These are phyloP conservation scores for Sigmodon hispidus DNA, from an alignment of 2,113 vertebrate genomes.

Conservation along the genomic window DNA sequence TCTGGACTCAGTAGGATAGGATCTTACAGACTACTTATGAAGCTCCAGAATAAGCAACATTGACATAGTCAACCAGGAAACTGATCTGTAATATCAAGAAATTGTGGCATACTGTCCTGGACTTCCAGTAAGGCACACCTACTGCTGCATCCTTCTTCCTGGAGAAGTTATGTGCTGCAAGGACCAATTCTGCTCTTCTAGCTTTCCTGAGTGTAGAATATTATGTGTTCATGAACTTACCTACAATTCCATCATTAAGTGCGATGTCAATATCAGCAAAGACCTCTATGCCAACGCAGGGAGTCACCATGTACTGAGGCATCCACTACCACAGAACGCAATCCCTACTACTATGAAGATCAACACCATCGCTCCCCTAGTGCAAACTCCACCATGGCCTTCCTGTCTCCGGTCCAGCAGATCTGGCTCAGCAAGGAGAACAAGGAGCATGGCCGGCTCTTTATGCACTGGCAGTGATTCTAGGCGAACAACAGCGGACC, in stretches of 20 bases:
- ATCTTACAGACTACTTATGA: constrained; percentile 99
- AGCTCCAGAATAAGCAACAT: constrained; percentile 99
- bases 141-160: constrained; percentile 95
- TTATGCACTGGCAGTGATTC: constrained; percentile 99
- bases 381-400: constrained; percentile 96
- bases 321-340: constrained; percentile 96
- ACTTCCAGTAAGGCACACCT: constrained; percentile 99
- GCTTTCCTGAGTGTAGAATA: constrained; percentile 98
- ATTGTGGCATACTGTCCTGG: constrained; percentile 95
- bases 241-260: constrained; percentile 98
- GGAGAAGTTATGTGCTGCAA: constrained; percentile 99
- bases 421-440: constrained; percentile 99
- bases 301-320: constrained; percentile 99
- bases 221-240: constrained; percentile 94
- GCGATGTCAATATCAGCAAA: constrained; percentile 97
- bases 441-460: constrained; percentile 93
- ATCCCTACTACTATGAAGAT: constrained; percentile 99
- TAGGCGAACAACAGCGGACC: constrained; percentile 93
- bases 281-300: constrained; percentile 97
- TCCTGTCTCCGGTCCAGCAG: constrained; percentile 99
- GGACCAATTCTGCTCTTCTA: constrained; percentile 99
- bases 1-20: constrained; percentile 95
- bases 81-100: constrained; percentile 99
- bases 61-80: constrained; percentile 97
- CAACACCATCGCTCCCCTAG: constrained; percentile 99